Evolutionary conservation across 1,140 invertebrate genomes (phyloP), one percentile per base, ranked within the genome.

Genomic region (Camponotus pennsylvanicus): DNA sequence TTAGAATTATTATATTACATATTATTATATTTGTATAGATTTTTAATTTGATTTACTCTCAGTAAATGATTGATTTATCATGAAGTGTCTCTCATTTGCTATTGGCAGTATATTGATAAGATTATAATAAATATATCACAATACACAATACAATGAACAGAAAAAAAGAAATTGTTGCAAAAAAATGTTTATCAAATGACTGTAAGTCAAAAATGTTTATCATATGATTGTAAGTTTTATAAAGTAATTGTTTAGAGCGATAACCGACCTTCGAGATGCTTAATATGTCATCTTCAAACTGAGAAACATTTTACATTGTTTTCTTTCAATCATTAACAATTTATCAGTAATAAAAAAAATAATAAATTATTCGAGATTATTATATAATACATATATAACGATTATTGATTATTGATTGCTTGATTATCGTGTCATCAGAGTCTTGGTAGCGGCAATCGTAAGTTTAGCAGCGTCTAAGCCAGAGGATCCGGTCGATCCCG

Each of bases 371-470:
- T 37, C 3, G 2, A 34, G 13, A 34, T 57, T n/a, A 21, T n/a
- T 57, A 0, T 11, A 49, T 49, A 21, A 64, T 63, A 3, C 11
- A 15, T 64, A 34, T 18, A 37, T 18, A 37, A 37, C 3, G 13
- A 66, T 49, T 77, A 63, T 45, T 64, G 42, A 42, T 75, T 27
- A 57, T 4, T 27, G 27, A 63, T 32, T 8, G 34, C 34, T 1
- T 79, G 27, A 3, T 55, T 32, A 59, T 71, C 70, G 7, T 49
- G 15, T 34, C 21, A 21, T 34, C 27, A 91, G 90, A 76, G 8
- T 91, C 1, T 37, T 91, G 34, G 21, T 82, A 49, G 88, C 79
- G 55, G 64, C 55, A n/a, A 0, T 86, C 2, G 34, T 83, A 42
- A 45, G 73, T 9, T 11, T 91, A n/a, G 49, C 34, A 13, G 21